Base-by-base conservation (phyloP, 2,797 vertebrate genomes). In the Echiichthys vipera region DNA sequence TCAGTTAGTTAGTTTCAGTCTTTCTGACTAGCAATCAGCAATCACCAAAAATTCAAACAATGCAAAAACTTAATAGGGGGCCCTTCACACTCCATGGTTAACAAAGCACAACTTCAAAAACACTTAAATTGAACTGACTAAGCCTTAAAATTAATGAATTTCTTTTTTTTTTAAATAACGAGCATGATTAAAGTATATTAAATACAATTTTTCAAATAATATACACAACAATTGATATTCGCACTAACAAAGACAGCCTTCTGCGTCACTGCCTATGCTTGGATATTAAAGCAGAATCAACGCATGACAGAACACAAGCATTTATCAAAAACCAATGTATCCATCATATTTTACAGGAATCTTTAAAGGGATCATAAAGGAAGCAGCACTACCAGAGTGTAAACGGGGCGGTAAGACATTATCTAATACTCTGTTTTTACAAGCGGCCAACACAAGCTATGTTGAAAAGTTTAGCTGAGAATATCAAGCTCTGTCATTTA, bases 401-500 rank as follows among this genome's bases (percentile, higher is more conserved):
- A 43, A 49, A 30, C 46, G 29, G 8, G 10, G 32, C 40, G 37
- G 15, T 11, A 30, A 47, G 24, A 61, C 3, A 22, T 63, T 6
- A 65, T 65, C 34, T 29, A 53, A 43, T 46, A 61, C 4, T 4
- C 43, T 54, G 29, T 53, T 68, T 70, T 49, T n/a, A 54, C 54
- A 70, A 75, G 39, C 1, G 1, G 53, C 8, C 24, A 36, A 51
- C 34, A 50, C 11, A 40, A 27, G 24, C n/a, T 42, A 22, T 67
- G 58, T 63, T 58, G 62, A 56, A 42, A n/a, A 45, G 46, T 67
- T 43, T n/a, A 45, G 12, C 2, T 5, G 32, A 62, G 39, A 71
- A 54, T n/a, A 61, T 61, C 32, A 57, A 32, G 7, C n/a, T 61
- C 10, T 27, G 27, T 53, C 14, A 20, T 8, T 30, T 55, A 40